These are phyloP conservation scores for Melanargia galathea DNA, from an alignment of 2,888 invertebrate species.

Conservation along the genomic window DNA sequence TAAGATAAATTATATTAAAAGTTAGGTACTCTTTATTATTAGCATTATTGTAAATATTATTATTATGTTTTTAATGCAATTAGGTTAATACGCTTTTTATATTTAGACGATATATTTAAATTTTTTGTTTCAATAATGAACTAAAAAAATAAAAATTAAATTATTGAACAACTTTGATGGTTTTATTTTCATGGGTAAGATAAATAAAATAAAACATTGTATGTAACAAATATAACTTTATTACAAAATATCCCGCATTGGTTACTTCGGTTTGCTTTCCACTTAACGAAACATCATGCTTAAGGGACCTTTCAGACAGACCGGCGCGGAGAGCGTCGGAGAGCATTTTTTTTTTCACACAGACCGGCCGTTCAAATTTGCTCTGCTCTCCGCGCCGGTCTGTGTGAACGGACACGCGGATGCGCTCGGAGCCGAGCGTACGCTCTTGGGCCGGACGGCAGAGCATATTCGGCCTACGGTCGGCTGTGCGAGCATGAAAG, in stretches of 20 bases:
- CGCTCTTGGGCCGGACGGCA: too few species aligned
- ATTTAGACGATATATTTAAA: conserved; percentile 59
- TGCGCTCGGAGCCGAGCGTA: too few species aligned
- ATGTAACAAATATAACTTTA: conserved; percentile 60
- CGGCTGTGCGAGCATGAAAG: too few species aligned
- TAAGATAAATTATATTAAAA: conserved; percentile 17
- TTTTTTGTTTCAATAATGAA: conserved; percentile 54
- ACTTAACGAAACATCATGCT: conserved; percentile 39
- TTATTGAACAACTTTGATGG: conserved; percentile 64
- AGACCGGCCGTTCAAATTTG: too few species aligned
- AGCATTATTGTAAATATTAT: conserved; percentile 46
- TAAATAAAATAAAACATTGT: conserved; percentile 30
- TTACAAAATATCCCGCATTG: conserved; percentile 33
- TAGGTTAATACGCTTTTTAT: conserved; percentile 66
- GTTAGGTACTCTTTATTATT: conserved; percentile 30
- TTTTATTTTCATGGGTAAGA: conserved; percentile 28
- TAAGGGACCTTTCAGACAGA: too few species aligned
- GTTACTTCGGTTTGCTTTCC: conserved; percentile 24
- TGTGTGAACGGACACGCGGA: too few species aligned
- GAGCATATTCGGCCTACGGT: too few species aligned
- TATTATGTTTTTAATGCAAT: conserved; percentile 57
- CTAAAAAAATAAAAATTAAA: conserved; percentile 65
- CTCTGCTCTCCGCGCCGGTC: too few species aligned
- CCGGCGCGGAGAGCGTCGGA: too few species aligned
- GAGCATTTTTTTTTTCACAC: too few species aligned